Conservation (phyloP, 2,113 vertebrate genomes). For the Archocentrus centrarchus region DNA sequence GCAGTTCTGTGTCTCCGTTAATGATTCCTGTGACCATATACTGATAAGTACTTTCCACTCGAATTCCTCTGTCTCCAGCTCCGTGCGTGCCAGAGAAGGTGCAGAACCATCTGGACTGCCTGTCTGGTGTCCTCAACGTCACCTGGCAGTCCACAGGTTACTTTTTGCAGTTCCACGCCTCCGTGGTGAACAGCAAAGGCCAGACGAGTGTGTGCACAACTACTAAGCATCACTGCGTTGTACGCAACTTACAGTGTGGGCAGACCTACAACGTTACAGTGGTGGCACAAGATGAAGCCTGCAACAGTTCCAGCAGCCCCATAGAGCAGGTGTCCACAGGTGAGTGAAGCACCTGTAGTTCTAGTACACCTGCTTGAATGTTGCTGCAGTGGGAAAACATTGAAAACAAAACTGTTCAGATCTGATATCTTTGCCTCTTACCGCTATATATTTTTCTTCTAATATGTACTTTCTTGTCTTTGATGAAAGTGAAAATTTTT, state of each 20-base stretch:
- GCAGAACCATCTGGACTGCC: slow-evolving; percentile 66
- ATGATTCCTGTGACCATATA: not conserved
- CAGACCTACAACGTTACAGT: slow-evolving; percentile 70
- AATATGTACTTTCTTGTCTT: not conserved
- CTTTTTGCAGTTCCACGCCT: slow-evolving; percentile 52
- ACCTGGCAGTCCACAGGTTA: slow-evolving; percentile 74
- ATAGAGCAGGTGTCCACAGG: slow-evolving; percentile 63
- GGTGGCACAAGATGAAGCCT: slow-evolving; percentile 63
- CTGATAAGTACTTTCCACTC: not conserved
- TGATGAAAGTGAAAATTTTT: not conserved
- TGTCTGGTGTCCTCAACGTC: slow-evolving; percentile 70
- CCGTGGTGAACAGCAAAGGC: slow-evolving; percentile 52
- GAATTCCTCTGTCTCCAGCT: slow-evolving; percentile 57
- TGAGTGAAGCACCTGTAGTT: slow-evolving; percentile 12
- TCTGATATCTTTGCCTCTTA: not conserved
- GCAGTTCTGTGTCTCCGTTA: not conserved
- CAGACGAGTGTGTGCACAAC: slow-evolving; percentile 34
- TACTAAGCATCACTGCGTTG: slow-evolving; percentile 34
- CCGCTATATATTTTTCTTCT: not conserved
- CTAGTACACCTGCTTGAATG: not conserved
- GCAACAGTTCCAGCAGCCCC: slow-evolving; percentile 76
- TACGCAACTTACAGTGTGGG: slow-evolving; percentile 69
- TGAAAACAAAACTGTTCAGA: not conserved
- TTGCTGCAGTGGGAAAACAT: too few species aligned
- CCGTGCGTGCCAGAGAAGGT: slow-evolving; percentile 77